A percentile compares a stretch with the other conserved stretches of the same genome.
Conservation (phyloP, 2,888 invertebrate species). For the Flabesymbios commensalis region DNA sequence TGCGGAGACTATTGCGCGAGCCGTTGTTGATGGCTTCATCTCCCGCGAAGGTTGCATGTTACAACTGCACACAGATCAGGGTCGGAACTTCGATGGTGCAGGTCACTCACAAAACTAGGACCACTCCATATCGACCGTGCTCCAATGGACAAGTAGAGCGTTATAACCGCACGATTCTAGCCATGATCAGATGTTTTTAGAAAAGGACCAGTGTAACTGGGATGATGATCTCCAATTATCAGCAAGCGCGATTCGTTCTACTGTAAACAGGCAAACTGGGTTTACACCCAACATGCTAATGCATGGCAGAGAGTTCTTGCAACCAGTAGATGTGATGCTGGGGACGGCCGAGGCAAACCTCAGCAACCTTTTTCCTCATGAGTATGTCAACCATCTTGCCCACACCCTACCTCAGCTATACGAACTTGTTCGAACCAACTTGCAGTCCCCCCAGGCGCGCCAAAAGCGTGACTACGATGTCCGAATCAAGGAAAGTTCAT, state of each 20-base stretch:
- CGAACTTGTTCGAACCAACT: background rate
- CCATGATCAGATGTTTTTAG: background rate
- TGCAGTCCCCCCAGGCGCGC: background rate
- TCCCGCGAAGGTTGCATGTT: no score
- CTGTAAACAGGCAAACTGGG: background rate
- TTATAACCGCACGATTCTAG: conserved; percentile 4
- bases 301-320: background rate
- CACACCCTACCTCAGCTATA: background rate
- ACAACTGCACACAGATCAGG: conserved; percentile 12
- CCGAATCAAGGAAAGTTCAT: background rate
- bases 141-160: conserved; percentile 24
- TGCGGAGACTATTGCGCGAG: background rate
- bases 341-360: background rate
- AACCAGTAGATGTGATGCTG: background rate
- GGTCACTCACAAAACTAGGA: conserved; percentile 15
- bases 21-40: background rate
- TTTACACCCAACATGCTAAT: conserved; percentile 1
- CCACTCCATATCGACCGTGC: conserved; percentile 22
- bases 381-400: background rate
- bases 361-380: background rate
- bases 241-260: background rate
- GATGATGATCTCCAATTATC: background rate
- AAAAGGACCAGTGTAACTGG: background rate
- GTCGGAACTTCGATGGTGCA: conserved; percentile 13
- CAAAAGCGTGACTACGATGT: background rate